Conservation (phyloP, 2,888 invertebrate genomes). For the Agriopis aurantiaria region DNA sequence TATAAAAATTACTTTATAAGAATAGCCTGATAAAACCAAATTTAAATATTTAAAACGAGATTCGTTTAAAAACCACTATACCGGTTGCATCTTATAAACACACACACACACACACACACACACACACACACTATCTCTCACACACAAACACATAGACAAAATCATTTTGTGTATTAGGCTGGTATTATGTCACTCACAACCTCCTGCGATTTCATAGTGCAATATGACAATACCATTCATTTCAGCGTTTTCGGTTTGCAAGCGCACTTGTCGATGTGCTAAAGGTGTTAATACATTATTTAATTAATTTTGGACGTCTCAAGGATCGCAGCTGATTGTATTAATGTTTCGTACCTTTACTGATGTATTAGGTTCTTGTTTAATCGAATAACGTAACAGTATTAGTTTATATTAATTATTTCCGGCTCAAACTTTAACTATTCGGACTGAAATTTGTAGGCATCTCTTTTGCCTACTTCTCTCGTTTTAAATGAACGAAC, state of each 20-base stretch:
- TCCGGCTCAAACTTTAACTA: not conserved
- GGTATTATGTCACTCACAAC: no score
- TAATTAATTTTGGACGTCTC: constrained; percentile 20
- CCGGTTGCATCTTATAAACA: no score
- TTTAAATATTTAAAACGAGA: no score
- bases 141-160: no score
- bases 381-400: not conserved
- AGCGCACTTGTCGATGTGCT: not conserved
- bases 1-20: no score
- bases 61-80: no score
- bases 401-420: constrained; percentile 8
- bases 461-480: not conserved
- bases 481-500: no score
- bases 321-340: constrained; percentile 11
- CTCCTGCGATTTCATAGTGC: no score
- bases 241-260: not conserved
- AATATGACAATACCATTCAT: not conserved
- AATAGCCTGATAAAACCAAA: no score
- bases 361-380: constrained; percentile 12
- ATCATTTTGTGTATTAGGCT: no score
- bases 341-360: constrained; percentile 12
- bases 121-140: no score
- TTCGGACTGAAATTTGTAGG: not conserved
- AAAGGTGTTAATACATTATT: constrained; percentile 4
- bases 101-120: no score